phyloP scores from a whole-genome alignment of 2,888 invertebrate genomes.

The Perizoma affinitatum region DNA sequence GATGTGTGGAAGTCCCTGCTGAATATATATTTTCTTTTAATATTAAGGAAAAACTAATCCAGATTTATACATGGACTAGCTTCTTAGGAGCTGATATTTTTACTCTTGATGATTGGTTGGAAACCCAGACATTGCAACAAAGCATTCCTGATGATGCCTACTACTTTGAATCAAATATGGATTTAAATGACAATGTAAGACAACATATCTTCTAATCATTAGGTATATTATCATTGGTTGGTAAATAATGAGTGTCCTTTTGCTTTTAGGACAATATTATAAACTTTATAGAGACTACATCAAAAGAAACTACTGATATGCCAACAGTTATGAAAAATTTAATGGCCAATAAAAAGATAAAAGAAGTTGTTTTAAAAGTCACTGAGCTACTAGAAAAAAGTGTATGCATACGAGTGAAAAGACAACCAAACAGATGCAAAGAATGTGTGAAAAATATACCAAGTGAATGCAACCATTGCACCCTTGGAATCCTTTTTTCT shows the following conservation, averaged over 20 bases:
- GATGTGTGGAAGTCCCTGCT: conserved; percentile 86
- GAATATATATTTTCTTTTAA: conserved; percentile 83
- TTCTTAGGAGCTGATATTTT: conserved; percentile 47
- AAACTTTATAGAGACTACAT: conserved; percentile 52
- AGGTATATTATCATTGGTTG: conserved; percentile 32
- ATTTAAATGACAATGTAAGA: conserved; percentile 53
- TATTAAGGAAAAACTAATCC: conserved; percentile 58
- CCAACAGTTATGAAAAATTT: conserved; percentile 66
- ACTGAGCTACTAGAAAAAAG: conserved; percentile 82
- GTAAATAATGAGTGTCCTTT: conserved; percentile 15
- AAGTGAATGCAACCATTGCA: conserved; percentile 82
- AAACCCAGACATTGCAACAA: conserved; percentile 58
- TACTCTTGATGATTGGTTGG: conserved; percentile 56
- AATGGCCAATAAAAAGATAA: conserved; percentile 61
- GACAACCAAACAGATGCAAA: conserved; percentile 86
- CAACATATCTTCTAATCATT: conserved; percentile 4
- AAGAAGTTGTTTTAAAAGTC: conserved; percentile 72
- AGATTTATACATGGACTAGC: conserved; percentile 53
- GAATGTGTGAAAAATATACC: conserved; percentile 72
- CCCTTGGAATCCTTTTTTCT: conserved; percentile 94
- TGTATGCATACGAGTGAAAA: conserved; percentile 83
- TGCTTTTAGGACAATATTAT: conserved; percentile 61
- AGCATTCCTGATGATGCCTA: conserved; percentile 67
- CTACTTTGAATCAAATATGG: conserved; percentile 41
- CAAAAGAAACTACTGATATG: conserved; percentile 51